Conservation (phyloP, 2,797 vertebrate genomes). For the Cirrhinus molitorella region DNA sequence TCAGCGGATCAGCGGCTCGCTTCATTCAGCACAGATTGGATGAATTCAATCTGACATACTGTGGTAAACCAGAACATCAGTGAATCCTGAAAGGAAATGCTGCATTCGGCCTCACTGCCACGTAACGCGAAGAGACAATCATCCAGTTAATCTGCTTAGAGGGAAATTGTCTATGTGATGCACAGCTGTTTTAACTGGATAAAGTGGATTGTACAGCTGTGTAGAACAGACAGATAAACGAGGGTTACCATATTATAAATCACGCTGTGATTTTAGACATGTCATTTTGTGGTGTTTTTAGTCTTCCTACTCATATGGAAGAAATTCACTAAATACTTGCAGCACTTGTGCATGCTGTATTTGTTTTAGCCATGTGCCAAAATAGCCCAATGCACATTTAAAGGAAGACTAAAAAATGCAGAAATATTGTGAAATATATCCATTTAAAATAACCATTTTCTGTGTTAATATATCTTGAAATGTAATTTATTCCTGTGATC, state of each 20-base stretch:
- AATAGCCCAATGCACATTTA: neutral
- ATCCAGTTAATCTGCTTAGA: constrained; percentile 36
- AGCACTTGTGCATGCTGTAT: neutral
- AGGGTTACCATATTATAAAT: constrained; percentile 20
- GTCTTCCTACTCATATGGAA: neutral
- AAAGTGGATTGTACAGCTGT: constrained; percentile 25
- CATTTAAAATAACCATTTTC: too few relatives aligned
- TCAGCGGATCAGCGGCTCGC: constrained; percentile 41
- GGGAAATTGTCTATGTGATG: constrained; percentile 22
- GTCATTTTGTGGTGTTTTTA: neutral
- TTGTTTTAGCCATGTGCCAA: neutral
- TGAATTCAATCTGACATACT: constrained; percentile 50
- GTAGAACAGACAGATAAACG: neutral
- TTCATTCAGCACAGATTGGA: constrained; percentile 49
- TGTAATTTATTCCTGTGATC: too few relatives aligned
- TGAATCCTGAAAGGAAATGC: constrained; percentile 34
- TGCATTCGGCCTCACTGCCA: constrained; percentile 29
- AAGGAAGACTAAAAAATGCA: neutral
- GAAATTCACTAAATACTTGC: neutral
- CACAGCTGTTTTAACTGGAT: constrained; percentile 23
- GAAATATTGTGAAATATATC: too few relatives aligned
- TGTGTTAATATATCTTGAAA: too few relatives aligned
- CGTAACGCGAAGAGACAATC: constrained; percentile 11
- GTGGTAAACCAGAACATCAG: constrained; percentile 46
- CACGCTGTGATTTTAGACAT: neutral